phyloP scores from a whole-genome alignment of 1,140 invertebrate species.

The Trichonephila clavipes region DNA sequence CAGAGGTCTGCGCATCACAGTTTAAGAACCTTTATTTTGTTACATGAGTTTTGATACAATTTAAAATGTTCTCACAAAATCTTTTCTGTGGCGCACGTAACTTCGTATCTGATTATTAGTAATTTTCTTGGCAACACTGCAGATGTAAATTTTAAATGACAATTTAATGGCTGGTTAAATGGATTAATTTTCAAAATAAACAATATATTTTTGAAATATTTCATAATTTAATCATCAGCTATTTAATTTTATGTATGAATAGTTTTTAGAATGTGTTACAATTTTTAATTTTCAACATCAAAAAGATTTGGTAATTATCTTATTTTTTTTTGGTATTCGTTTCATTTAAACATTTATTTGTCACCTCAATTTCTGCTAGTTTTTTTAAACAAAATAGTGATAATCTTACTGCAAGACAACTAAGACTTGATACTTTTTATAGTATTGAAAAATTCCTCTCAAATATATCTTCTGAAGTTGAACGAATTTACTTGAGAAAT shows the following conservation, averaged over 20 bases:
- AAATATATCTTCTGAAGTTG: too few relatives aligned
- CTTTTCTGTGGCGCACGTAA: too few relatives aligned
- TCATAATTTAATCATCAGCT: neutral
- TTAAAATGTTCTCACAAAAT: too few relatives aligned
- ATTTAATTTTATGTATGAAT: neutral
- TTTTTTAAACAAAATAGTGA: neutral
- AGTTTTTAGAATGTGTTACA: neutral
- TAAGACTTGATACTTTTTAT: too few relatives aligned
- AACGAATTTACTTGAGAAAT: too few relatives aligned
- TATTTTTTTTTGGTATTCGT: neutral
- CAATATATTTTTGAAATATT: neutral
- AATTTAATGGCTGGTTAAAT: conserved; percentile 50
- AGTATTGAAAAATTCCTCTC: too few relatives aligned
- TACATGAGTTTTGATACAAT: too few relatives aligned
- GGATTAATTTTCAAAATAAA: neutral
- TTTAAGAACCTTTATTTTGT: too few relatives aligned
- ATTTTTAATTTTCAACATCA: neutral
- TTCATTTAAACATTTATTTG: neutral
- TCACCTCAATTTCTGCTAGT: neutral
- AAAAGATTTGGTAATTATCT: neutral
- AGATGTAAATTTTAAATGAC: conserved; percentile 44
- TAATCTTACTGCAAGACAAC: too few relatives aligned
- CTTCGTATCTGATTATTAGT: neutral
- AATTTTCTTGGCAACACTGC: conserved; percentile 24
- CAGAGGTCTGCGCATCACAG: too few relatives aligned